Percentiles rank a stretch among this genome's conserved stretches.
Conservation (phyloP, 1,140 invertebrate genomes). For the Drosophila nigromelanica region DNA sequence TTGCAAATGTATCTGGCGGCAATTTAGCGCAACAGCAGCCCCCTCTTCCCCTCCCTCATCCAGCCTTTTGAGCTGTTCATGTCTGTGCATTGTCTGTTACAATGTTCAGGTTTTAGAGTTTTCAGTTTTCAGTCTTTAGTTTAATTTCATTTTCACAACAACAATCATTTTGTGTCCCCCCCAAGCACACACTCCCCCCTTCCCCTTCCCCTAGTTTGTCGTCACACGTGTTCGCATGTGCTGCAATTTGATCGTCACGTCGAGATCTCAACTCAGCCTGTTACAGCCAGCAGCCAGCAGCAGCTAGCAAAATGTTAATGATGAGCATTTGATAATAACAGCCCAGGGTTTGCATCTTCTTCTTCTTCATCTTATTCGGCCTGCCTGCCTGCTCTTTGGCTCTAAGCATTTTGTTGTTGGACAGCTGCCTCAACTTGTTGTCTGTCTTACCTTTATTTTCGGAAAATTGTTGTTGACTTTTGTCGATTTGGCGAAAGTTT, state of each 20-base stretch:
- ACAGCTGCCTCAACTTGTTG: slow-evolving; percentile 16
- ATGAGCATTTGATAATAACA: slow-evolving; percentile 78
- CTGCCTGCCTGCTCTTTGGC: slow-evolving; percentile 11
- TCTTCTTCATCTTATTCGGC: slow-evolving; percentile 2
- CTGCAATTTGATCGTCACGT: slow-evolving; percentile 77
- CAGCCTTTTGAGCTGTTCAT: slow-evolving; percentile 11
- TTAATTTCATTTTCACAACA: slow-evolving; percentile 79
- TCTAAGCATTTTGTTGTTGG: slow-evolving; percentile 48
- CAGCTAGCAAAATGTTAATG: slow-evolving; percentile 67
- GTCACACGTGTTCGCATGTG: slow-evolving; percentile 69
- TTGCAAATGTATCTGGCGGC: slow-evolving; percentile 77
- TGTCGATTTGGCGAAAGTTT: slow-evolving; percentile 33
- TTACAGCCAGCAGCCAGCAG: slow-evolving; percentile 8
- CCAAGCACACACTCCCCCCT: no score
- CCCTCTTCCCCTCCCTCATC: not conserved
- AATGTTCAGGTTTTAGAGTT: slow-evolving; percentile 10
- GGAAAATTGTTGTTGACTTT: slow-evolving; percentile 30
- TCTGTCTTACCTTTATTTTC: slow-evolving; percentile 5
- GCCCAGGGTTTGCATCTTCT: slow-evolving; percentile 12
- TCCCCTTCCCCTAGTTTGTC: not conserved
- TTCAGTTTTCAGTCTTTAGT: slow-evolving; percentile 48
- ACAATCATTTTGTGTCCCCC: not conserved
- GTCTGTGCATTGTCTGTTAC: slow-evolving; percentile 59
- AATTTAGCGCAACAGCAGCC: slow-evolving; percentile 57
- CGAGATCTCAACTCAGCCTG: slow-evolving; percentile 52